A percentile compares a stretch with the other conserved stretches of the same genome.
These are phyloP conservation scores for Deroplatys truncata DNA, from an alignment of 2,888 invertebrate species.

Conservation along the genomic window DNA sequence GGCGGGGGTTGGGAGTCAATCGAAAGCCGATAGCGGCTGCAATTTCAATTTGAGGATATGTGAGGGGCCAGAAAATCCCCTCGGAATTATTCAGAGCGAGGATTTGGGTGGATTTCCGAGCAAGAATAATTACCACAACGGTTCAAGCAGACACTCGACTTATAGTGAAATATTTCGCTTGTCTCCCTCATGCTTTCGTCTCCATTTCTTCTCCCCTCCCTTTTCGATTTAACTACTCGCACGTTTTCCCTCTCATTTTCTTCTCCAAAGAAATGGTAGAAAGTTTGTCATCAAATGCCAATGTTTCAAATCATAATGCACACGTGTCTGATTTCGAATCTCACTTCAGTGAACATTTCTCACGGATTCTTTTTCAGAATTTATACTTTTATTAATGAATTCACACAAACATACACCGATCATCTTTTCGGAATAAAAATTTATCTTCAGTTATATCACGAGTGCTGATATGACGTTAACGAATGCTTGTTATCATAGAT, in stretches of 20 bases:
- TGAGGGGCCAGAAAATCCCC: neutral
- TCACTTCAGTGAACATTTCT: too few species aligned
- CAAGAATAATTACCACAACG: constrained; percentile 9
- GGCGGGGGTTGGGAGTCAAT: neutral
- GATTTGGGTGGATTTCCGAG: neutral
- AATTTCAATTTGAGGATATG: neutral
- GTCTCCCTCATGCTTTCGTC: neutral
- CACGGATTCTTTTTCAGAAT: too few species aligned
- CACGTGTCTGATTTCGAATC: too few species aligned
- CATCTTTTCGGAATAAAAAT: too few species aligned
- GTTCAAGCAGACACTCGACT: neutral
- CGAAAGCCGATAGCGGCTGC: neutral
- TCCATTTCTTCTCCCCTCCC: neutral
- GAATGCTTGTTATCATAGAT: too few species aligned
- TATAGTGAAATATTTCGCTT: neutral
- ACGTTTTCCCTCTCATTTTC: neutral
- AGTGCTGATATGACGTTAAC: too few species aligned
- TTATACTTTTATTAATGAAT: too few species aligned
- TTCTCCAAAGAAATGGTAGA: neutral
- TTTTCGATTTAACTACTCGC: neutral
- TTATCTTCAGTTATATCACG: too few species aligned
- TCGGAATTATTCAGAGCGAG: constrained; percentile 6
- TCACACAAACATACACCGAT: too few species aligned
- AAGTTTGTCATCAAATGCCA: too few species aligned
- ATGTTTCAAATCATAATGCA: too few species aligned